Conservation (phyloP, 2,888 invertebrate genomes). For the Arctia plantaginis region DNA sequence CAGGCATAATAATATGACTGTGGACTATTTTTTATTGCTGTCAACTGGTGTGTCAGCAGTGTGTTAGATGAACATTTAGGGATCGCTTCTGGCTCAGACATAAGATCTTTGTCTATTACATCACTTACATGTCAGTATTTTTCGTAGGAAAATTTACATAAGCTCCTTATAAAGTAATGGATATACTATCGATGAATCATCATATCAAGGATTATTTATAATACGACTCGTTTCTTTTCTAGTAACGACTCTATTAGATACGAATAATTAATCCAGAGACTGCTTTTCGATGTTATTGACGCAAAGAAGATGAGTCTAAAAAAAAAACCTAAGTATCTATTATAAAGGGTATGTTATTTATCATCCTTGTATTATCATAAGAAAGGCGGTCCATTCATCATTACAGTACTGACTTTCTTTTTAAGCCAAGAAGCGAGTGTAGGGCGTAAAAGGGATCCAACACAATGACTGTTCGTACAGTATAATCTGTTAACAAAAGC, state of each 20-base stretch:
- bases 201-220: not conserved
- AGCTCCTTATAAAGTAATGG: not conserved
- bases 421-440: constrained; percentile 62
- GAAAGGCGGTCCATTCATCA: constrained; percentile 77
- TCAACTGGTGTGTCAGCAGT: too few relatives aligned
- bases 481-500: constrained; percentile 72
- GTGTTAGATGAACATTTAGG: too few relatives aligned
- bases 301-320: constrained; percentile 38
- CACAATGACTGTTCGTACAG: constrained; percentile 54
- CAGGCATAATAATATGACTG: too few relatives aligned
- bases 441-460: constrained; percentile 57
- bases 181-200: not conserved
- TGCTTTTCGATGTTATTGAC: constrained; percentile 36
- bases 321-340: constrained; percentile 41
- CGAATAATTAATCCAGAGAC: constrained; percentile 43
- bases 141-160: too few relatives aligned
- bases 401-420: constrained; percentile 70
- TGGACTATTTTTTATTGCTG: too few relatives aligned
- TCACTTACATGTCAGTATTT: too few relatives aligned
- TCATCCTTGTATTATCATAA: constrained; percentile 72
- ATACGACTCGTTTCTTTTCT: not conserved
- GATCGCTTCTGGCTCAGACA: too few relatives aligned
- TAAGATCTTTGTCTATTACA: too few relatives aligned
- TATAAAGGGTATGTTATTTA: constrained; percentile 64
- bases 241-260: constrained; percentile 33